Conservation (phyloP, 1,140 invertebrate species). For the Diprion similis region DNA sequence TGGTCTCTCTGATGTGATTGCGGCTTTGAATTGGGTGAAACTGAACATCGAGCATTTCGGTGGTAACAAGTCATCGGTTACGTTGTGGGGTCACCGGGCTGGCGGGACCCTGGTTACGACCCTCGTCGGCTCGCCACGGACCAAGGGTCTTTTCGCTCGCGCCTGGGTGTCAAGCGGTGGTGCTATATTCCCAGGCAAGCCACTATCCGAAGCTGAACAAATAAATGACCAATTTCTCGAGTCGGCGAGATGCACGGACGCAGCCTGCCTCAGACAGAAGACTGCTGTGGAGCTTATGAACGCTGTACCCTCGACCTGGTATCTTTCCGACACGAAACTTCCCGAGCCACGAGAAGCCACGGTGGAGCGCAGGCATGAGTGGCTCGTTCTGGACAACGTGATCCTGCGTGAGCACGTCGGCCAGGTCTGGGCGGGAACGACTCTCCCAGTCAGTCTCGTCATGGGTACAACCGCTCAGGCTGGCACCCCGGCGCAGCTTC, state of each 20-base stretch:
- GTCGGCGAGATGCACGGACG: constrained; percentile 60
- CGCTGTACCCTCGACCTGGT: constrained; percentile 74
- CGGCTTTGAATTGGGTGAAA: constrained; percentile 81
- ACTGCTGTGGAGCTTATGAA: constrained; percentile 71
- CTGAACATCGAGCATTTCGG: constrained; percentile 84
- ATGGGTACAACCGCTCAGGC: constrained; percentile 78
- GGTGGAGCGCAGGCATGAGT: constrained; percentile 68
- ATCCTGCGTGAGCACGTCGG: constrained; percentile 71
- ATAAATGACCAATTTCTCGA: constrained; percentile 68
- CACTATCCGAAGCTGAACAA: constrained; percentile 67
- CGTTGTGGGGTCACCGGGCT: constrained; percentile 80
- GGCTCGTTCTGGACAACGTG: constrained; percentile 76
- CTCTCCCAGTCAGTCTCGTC: constrained; percentile 65
- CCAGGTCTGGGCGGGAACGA: constrained; percentile 64
- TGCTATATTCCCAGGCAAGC: constrained; percentile 70
- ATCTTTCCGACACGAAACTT: constrained; percentile 65
- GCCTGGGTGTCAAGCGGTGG: constrained; percentile 79
- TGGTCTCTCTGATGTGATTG: constrained; percentile 80
- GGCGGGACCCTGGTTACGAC: constrained; percentile 81
- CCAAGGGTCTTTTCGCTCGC: constrained; percentile 69
- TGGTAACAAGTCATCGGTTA: constrained; percentile 77
- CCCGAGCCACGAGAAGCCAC: constrained; percentile 65
- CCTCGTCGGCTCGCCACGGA: constrained; percentile 65
- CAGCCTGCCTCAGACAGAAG: constrained; percentile 67
- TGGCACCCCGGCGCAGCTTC: constrained; percentile 65